These are phyloP conservation scores for Pammene aurita DNA, from an alignment of 2,888 invertebrate genomes.

Conservation along the genomic window DNA sequence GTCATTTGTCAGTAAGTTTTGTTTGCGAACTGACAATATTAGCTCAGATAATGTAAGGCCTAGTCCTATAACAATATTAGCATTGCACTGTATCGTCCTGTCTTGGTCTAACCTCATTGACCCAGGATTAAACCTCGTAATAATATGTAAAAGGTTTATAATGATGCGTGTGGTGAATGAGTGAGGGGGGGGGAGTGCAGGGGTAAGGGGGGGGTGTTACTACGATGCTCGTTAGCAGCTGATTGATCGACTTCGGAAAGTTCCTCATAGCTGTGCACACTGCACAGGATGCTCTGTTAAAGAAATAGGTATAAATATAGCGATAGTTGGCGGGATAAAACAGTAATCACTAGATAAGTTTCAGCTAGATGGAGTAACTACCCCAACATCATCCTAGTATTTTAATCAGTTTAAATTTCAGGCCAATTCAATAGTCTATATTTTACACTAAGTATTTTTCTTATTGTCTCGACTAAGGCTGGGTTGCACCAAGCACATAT, in stretches of 20 bases:
- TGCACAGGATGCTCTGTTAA: conserved; percentile 61
- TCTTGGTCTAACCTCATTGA: background rate
- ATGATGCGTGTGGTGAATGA: conserved; percentile 44
- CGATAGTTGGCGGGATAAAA: background rate
- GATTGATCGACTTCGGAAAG: conserved; percentile 77
- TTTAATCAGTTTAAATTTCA: too few relatives aligned
- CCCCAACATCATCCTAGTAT: too few relatives aligned
- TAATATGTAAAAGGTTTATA: conserved; percentile 45
- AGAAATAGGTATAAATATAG: conserved; percentile 1
- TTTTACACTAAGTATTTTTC: too few relatives aligned
- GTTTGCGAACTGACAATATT: conserved; percentile 8
- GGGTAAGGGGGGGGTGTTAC: conserved; percentile 48
- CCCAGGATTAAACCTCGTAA: conserved; percentile 7
- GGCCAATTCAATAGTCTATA: too few relatives aligned
- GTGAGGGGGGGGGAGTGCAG: conserved; percentile 46
- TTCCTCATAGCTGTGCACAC: conserved; percentile 58
- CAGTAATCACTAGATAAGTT: too few relatives aligned
- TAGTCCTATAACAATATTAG: conserved; percentile 1
- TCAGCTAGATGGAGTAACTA: too few relatives aligned
- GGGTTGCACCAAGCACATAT: too few relatives aligned
- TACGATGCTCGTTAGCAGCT: conserved; percentile 77
- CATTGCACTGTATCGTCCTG: background rate
- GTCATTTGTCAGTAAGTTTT: background rate
- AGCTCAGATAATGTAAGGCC: background rate
- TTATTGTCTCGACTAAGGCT: too few relatives aligned